Evolutionary conservation across 2,113 vertebrate genomes (phyloP), one percentile per base, ranked within the genome.

Genomic region (Mormoops blainvillei): DNA sequence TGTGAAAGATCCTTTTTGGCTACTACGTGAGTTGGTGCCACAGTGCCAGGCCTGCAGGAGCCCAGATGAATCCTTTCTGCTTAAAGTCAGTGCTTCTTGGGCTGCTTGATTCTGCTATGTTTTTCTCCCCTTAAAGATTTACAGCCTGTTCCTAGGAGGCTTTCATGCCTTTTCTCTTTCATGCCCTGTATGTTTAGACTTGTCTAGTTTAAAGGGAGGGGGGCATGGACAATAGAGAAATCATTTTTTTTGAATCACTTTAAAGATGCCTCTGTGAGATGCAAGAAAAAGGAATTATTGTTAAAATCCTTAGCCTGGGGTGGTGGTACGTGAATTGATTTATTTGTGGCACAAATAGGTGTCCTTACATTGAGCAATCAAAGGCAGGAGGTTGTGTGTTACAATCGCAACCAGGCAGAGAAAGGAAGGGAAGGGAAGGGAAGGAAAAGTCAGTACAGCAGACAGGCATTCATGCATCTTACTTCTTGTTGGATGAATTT

Each of bases 401-500:
- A 38, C 87, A 31, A 74, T 88, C 83, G 82, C 43, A 83, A 14
- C 12, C 8, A 20, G 4, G 45, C 74, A 91, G 89, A 43, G 94
- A 96, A 71, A 12, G 1, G 13, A 96, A 97, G 54, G 76, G 65
- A 96, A 97, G 54, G 76, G 65, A 97, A 97, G 16, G 1, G 14
- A 97, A 97, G 58, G 71, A 74, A 98, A 97, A 96, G 93, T 43
- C 81, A 54, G 14, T 67, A 54, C 63, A 0, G 0, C 89, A 92
- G 96, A 80, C 0, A 56, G 93, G 50, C 76, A 90, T 97, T 97
- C 97, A 83, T 90, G 4, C 80, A 61, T 94, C 48, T 96, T 95
- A 97, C 89, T 97, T 97, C 97, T 63, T 87, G 41, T 89, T 98
- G 96, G 95, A 96, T 95, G 84, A 52, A 96, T 98, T 98, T 98